A percentile compares a stretch with the other conserved stretches of the same genome.
phyloP scores from a whole-genome alignment of 2,113 vertebrate species.

The Chamaea fasciata region DNA sequence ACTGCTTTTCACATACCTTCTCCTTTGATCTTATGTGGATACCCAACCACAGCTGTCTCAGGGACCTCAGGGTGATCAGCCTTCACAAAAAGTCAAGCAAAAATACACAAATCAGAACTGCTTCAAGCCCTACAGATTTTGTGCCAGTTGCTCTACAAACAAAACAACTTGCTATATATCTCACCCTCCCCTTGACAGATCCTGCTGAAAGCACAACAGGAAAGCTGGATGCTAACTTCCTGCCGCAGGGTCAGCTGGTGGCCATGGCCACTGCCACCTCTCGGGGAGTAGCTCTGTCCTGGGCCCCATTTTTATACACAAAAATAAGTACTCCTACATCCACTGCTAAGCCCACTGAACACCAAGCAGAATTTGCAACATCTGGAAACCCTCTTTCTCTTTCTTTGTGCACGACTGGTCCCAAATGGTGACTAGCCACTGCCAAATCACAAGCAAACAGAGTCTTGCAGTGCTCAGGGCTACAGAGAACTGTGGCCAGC shows the following conservation, averaged over 20 bases:
- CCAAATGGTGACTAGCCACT: background rate
- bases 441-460: background rate
- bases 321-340: background rate
- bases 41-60: slow-evolving; percentile 88
- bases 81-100: slow-evolving; percentile 60
- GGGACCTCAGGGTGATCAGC: slow-evolving; percentile 87
- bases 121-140: background rate
- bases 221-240: background rate
- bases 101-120: background rate
- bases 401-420: background rate
- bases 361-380: background rate
- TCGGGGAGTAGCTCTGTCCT: background rate
- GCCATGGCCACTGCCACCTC: accelerated
- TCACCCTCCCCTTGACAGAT: background rate
- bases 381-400: background rate
- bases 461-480: background rate
- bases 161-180: background rate
- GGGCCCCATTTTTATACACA: background rate
- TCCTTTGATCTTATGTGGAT: slow-evolving; percentile 87
- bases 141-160: background rate
- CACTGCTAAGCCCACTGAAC: background rate
- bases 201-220: background rate
- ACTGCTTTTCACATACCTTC: slow-evolving; percentile 77
- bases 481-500: background rate
- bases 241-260: background rate